Evolutionary conservation across 2,797 vertebrate species (phyloP).

Genomic region (Perodicticus potto): DNA sequence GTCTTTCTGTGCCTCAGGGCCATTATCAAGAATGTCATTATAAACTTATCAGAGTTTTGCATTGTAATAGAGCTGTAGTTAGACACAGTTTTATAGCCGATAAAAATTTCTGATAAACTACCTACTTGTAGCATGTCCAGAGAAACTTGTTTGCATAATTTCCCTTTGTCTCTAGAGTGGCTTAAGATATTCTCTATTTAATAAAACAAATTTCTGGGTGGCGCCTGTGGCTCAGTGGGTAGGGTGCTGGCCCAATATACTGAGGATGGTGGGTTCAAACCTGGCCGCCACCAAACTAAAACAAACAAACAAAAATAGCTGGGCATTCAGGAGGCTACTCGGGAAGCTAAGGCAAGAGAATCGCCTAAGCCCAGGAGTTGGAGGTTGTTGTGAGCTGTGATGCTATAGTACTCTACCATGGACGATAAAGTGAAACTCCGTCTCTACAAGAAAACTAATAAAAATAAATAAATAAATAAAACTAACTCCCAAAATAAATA

Average conservation of each 20-base stretch:
- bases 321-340: too few species aligned
- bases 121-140: neutral
- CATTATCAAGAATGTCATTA: neutral
- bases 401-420: too few species aligned
- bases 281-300: too few species aligned
- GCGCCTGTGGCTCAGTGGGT: neutral
- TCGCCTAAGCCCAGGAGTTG: too few species aligned
- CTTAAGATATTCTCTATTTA: neutral
- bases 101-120: conserved; percentile 18
- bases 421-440: too few species aligned
- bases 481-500: conserved; percentile 5
- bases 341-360: too few species aligned
- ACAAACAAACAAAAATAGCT: too few species aligned
- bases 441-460: too few species aligned
- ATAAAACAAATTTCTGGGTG: neutral
- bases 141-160: conserved; percentile 1
- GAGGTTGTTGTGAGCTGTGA: too few species aligned
- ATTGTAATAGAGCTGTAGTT: neutral
- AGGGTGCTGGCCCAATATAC: too few species aligned
- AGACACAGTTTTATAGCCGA: neutral
- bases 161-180: neutral
- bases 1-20: neutral
- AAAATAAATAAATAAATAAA: too few species aligned
- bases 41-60: conserved; percentile 1
- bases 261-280: too few species aligned